Percentiles rank a stretch among this genome's conserved stretches.
These are phyloP conservation scores for Procambarus clarkii DNA, from an alignment of 1,140 invertebrate species.

Conservation along the genomic window DNA sequence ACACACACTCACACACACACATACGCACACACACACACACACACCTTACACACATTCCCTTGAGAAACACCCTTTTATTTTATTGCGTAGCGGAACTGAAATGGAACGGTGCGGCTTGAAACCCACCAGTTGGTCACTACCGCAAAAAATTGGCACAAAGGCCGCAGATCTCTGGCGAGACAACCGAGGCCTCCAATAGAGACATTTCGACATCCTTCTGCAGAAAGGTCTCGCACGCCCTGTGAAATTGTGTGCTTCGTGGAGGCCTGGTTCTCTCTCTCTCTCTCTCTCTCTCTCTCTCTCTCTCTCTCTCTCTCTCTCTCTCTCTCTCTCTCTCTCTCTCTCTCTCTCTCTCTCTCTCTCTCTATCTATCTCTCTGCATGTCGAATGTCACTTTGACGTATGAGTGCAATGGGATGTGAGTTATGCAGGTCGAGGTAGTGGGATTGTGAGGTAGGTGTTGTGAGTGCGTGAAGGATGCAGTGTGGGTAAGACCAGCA, in stretches of 20 bases:
- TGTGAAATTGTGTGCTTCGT: neutral
- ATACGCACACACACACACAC: neutral
- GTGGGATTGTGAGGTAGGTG: neutral
- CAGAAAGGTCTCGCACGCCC: neutral
- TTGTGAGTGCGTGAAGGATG: neutral
- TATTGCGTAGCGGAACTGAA: constrained; percentile 13
- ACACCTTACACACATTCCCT: neutral
- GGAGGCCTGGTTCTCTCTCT: neutral
- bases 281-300: neutral
- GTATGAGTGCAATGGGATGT: too few species aligned
- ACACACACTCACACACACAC: neutral
- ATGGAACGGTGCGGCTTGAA: neutral
- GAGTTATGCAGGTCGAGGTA: neutral
- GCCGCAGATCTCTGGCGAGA: constrained; percentile 14
- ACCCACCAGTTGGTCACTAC: constrained; percentile 32
- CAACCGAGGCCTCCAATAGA: constrained; percentile 39
- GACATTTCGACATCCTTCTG: constrained; percentile 29
- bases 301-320: neutral
- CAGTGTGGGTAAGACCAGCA: constrained; percentile 36
- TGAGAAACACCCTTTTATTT: constrained; percentile 28
- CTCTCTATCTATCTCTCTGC: too few species aligned
- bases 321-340: neutral
- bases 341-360: too few species aligned
- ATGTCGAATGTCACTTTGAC: too few species aligned
- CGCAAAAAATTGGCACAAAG: constrained; percentile 56